Evolutionary conservation across 2,113 vertebrate genomes (phyloP), one percentile per base, ranked within the genome.

Genomic region (Pelvicachromis taeniatus): DNA sequence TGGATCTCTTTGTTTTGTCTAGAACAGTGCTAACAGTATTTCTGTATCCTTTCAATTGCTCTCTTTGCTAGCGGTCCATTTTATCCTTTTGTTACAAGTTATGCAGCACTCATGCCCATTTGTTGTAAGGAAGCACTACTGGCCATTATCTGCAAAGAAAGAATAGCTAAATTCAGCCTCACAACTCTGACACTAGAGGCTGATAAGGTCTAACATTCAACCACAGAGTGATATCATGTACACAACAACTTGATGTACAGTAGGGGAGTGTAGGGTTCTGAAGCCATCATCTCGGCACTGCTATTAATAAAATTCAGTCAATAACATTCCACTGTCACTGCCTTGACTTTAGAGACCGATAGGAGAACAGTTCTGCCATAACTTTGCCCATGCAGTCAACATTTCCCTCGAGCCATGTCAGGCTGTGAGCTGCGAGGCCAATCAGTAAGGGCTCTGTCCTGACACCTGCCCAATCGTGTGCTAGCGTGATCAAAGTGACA

Each of bases 401-500:
- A 85, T 85, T 89, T 89, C 86, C 87, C 90, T 82, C 2, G 68
- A 91, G 92, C 85, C 87, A 77, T 53, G 89, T 92, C 91, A 91
- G 88, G 77, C 81, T 53, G 59, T 4, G 16, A 33, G 78, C 89
- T 86, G 83, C 68, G 77, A 80, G 91, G 88, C 88, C 81, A 85
- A 88, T 85, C 89, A 85, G 87, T 21, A 9, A 59, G 88, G 82
- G 65, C 81, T 68, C 70, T 56, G 85, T 94, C 91, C 85, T 86
- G 93, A 91, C 87, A 94, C 88, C 87, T 87, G 88, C 81, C 86
- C 59, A 48, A 78, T 85, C 35, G 82, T 7, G 78, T 68, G 85
- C 53, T 23, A 68, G 81, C 75, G 80, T 89, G 91, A 91, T 94
- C 92, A 94, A 92, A 92, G 88, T 89, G 87, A 92, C 93, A 92